A percentile compares a stretch with the other conserved stretches of the same genome.
These are phyloP conservation scores for Pogonus chalceus DNA, from an alignment of 1,140 invertebrate species.

Conservation along the genomic window DNA sequence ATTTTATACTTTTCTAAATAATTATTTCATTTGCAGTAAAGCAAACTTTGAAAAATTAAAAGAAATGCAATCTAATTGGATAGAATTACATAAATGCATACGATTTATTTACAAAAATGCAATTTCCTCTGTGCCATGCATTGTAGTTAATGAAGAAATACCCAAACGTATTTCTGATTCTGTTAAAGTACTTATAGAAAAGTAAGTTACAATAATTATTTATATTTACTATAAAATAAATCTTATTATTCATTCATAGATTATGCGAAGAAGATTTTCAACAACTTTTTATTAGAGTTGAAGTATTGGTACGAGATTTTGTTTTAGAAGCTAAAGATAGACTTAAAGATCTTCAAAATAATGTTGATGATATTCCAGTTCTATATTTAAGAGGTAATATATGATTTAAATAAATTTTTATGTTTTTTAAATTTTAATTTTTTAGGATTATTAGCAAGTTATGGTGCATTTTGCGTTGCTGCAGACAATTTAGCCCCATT, in stretches of 20 bases:
- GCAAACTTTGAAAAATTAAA: background rate
- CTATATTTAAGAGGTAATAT: background rate
- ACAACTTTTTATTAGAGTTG: background rate
- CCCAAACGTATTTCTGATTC: background rate
- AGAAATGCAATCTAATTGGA: background rate
- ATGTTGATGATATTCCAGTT: background rate
- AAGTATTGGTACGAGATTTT: background rate
- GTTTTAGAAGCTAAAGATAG: background rate
- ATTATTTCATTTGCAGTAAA: background rate
- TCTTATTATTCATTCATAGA: background rate
- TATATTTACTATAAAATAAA: background rate
- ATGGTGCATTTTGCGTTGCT: constrained; percentile 17
- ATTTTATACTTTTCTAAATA: too few species aligned
- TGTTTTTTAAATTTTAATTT: constrained; percentile 8
- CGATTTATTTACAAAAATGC: constrained; percentile 2
- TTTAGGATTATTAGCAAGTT: constrained; percentile 16
- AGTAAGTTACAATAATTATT: background rate
- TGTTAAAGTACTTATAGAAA: background rate
- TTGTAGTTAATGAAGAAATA: background rate
- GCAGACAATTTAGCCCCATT: constrained; percentile 12
- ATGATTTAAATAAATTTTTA: background rate
- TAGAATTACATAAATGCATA: constrained; percentile 3
- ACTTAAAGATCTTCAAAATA: background rate
- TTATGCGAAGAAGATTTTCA: background rate
- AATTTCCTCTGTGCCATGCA: background rate